These are phyloP conservation scores for Nemopilema nomurai DNA, from an alignment of 30 jellyfish, hydroid and myxozoan species.

Conservation along the genomic window DNA sequence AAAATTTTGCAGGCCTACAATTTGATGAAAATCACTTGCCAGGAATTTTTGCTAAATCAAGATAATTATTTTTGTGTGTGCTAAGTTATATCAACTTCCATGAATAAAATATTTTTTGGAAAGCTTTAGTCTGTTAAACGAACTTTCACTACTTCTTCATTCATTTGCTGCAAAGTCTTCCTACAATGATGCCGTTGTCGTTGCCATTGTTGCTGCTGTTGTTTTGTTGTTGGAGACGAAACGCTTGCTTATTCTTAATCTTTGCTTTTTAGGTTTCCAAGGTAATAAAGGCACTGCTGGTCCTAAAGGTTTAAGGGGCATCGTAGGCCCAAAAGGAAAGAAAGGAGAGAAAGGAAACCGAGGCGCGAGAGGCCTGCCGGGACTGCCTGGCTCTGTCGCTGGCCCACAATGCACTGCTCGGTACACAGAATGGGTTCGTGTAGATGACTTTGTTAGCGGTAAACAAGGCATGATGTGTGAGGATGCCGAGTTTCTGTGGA, in stretches of 20 bases:
- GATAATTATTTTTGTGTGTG: too few relatives aligned
- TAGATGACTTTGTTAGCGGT: constrained; percentile 40
- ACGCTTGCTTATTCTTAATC: too few relatives aligned
- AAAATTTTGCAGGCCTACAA: too few relatives aligned
- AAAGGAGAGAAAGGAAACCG: constrained; percentile 58
- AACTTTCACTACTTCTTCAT: too few relatives aligned
- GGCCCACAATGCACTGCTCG: constrained; percentile 73
- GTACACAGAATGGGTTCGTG: constrained; percentile 66
- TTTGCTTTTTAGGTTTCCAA: constrained; percentile 13
- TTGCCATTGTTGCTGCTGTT: too few relatives aligned
- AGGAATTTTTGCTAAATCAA: too few relatives aligned
- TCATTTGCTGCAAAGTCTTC: too few relatives aligned
- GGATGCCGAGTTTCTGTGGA: constrained; percentile 73
- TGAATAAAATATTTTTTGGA: too few relatives aligned
- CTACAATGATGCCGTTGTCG: too few relatives aligned
- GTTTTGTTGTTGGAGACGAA: too few relatives aligned
- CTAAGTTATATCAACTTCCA: too few relatives aligned
- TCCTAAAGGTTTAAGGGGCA: constrained; percentile 41
- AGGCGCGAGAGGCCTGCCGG: constrained; percentile 76
- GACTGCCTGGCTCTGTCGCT: constrained; percentile 70
- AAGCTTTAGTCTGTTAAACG: too few relatives aligned
- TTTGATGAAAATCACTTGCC: neutral
- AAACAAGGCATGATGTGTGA: constrained; percentile 79
- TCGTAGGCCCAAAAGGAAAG: constrained; percentile 35
- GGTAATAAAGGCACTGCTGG: constrained; percentile 49